phyloP scores from a whole-genome alignment of 2,113 vertebrate genomes.

The Brienomyrus longianalis region DNA sequence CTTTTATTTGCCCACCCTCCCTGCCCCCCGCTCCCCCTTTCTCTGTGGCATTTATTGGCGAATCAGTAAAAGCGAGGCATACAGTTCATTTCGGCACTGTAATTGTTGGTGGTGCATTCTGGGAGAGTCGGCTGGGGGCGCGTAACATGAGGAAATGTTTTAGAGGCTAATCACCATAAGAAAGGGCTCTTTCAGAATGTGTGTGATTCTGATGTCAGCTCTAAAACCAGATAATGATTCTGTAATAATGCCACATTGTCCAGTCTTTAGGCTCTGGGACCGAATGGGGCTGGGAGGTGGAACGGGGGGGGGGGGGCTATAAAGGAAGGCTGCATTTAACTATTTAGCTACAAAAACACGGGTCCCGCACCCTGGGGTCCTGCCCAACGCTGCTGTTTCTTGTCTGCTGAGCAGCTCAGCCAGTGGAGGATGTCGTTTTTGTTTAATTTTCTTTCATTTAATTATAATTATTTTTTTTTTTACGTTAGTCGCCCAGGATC shows the following conservation, averaged over 20 bases:
- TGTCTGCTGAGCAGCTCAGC: background rate
- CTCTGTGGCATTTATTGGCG: conserved; percentile 67
- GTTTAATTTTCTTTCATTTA: background rate
- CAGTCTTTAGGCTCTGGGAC: conserved; percentile 75
- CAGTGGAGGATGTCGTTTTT: background rate
- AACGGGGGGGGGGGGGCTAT: background rate
- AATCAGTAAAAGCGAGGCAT: conserved; percentile 62
- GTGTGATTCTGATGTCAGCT: conserved; percentile 80
- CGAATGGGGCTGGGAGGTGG: background rate
- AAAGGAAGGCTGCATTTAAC: background rate
- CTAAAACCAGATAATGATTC: conserved; percentile 87
- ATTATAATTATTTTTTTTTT: background rate
- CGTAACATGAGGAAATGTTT: conserved; percentile 85
- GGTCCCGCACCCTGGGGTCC: background rate
- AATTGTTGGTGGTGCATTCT: conserved; percentile 78
- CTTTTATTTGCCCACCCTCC: conserved; percentile 8
- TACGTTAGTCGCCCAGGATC: background rate
- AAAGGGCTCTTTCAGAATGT: conserved; percentile 81
- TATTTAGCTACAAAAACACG: background rate
- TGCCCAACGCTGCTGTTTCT: background rate
- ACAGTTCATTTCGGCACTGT: conserved; percentile 81
- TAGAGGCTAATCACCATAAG: conserved; percentile 83
- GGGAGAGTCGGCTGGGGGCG: conserved; percentile 61
- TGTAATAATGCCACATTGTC: conserved; percentile 86
- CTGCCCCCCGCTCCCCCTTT: conserved; percentile 41